Conservation (phyloP, 2,113 vertebrate species). For the Coptodon rendalli region DNA sequence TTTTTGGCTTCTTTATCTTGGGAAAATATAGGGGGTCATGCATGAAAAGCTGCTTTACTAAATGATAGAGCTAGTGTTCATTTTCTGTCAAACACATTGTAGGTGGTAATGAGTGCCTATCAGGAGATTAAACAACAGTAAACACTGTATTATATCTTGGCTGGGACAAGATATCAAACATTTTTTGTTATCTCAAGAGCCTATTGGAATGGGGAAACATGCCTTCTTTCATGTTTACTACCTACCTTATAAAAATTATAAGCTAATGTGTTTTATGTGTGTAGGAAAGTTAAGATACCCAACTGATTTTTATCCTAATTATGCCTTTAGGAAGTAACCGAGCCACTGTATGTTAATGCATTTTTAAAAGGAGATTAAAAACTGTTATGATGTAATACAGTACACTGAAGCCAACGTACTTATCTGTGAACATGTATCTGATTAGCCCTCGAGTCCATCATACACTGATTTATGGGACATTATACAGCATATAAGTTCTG, state of each 20-base stretch:
- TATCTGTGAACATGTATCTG: neutral
- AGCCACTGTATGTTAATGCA: neutral
- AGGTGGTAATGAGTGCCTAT: neutral
- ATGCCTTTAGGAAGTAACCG: neutral
- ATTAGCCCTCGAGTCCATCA: neutral
- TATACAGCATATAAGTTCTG: neutral
- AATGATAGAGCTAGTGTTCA: neutral
- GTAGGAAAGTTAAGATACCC: neutral
- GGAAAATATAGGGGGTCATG: neutral
- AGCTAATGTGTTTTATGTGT: neutral
- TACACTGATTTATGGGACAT: neutral
- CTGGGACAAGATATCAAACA: neutral
- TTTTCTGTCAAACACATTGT: neutral
- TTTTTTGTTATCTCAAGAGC: neutral
- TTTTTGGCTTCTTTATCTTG: constrained; percentile 28
- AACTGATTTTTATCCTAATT: neutral
- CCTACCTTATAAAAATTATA: neutral
- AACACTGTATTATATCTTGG: neutral
- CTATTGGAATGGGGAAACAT: neutral
- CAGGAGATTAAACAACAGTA: neutral
- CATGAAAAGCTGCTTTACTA: neutral
- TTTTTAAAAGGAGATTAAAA: neutral
- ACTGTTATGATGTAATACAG: rapidly evolving
- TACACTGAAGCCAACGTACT: neutral
- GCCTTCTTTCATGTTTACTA: neutral